Evolutionary conservation across 2,888 invertebrate genomes (phyloP).

Genomic region (Epinotia demarniana): DNA sequence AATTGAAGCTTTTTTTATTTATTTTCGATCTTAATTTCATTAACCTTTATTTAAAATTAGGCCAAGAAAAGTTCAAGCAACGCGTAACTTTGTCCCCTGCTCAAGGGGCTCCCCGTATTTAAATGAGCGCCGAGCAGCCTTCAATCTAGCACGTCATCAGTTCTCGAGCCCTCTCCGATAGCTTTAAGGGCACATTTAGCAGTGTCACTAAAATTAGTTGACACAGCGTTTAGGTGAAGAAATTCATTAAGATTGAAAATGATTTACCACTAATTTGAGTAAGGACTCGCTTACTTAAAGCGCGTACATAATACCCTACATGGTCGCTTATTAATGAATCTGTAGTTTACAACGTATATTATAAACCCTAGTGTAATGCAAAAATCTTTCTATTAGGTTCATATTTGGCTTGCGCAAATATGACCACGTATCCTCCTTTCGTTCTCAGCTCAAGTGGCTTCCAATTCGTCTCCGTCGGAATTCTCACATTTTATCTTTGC

Average conservation of each 20-base stretch:
- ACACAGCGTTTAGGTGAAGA: conserved; percentile 19
- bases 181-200: conserved; percentile 20
- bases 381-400: no score
- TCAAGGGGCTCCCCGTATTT: conserved; percentile 29
- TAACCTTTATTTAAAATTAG: background rate
- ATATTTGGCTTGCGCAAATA: no score
- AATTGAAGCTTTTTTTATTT: no score
- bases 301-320: background rate
- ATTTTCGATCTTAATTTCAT: background rate
- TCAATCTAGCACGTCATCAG: conserved; percentile 35
- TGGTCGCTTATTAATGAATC: no score
- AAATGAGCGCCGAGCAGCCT: conserved; percentile 31
- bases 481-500: no score
- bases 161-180: conserved; percentile 36
- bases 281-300: background rate
- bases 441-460: no score
- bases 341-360: no score
- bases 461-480: no score
- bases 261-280: background rate
- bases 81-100: conserved; percentile 23
- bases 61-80: conserved; percentile 17
- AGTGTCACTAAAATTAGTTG: conserved; percentile 28
- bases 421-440: no score
- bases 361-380: no score
- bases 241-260: conserved; percentile 26